phyloP scores from a whole-genome alignment of 2,113 vertebrate species.

The Raphicerus campestris region DNA sequence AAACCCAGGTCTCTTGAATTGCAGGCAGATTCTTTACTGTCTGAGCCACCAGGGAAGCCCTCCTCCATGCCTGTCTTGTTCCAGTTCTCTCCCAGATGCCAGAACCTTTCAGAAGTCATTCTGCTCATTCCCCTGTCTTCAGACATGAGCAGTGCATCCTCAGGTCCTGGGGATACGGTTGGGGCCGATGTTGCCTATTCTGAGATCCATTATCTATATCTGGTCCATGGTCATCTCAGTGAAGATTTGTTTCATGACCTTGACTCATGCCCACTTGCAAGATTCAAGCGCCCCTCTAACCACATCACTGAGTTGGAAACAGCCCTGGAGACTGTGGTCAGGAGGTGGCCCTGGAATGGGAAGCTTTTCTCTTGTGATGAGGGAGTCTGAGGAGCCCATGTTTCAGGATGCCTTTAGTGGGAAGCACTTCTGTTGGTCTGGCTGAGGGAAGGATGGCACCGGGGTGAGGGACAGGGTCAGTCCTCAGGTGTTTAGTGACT shows the following conservation, averaged over 20 bases:
- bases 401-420: neutral
- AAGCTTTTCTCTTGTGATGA: neutral
- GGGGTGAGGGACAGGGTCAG: neutral
- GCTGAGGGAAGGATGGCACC: neutral
- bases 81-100: neutral
- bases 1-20: neutral
- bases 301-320: neutral
- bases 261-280: neutral
- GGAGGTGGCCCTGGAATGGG: neutral
- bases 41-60: neutral
- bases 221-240: neutral
- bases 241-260: neutral
- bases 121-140: neutral
- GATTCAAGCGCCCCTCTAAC: neutral
- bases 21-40: neutral
- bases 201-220: neutral
- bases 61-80: neutral
- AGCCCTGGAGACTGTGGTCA: neutral
- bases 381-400: neutral
- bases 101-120: neutral
- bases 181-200: neutral
- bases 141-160: neutral
- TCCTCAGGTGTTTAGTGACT: neutral
- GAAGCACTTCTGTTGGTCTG: neutral
- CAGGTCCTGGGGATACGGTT: neutral